A percentile compares a stretch with the other conserved stretches of the same genome.
phyloP scores from a whole-genome alignment of 2,888 invertebrate genomes.

The Agapostemon virescens region DNA sequence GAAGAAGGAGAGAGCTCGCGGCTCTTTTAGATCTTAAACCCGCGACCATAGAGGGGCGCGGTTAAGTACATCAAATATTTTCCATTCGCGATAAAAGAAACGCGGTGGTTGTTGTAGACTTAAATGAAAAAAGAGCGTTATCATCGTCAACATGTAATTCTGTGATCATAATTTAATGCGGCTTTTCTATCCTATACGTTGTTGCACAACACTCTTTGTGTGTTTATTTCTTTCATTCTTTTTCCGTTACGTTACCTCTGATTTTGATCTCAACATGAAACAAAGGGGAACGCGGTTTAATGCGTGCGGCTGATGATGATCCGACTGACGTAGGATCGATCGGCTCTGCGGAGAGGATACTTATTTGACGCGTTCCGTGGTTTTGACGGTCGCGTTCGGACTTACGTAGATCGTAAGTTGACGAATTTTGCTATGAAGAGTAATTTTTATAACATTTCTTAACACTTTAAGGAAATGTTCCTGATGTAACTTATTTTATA shows the following conservation, averaged over 20 bases:
- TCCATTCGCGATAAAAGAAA: conserved; percentile 34
- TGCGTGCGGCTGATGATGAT: not conserved
- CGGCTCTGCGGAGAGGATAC: conserved; percentile 28
- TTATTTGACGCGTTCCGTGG: conserved; percentile 45
- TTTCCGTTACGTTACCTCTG: conserved; percentile 14
- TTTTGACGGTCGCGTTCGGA: conserved; percentile 27
- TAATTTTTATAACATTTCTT: conserved; percentile 44
- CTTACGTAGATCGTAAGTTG: conserved; percentile 61
- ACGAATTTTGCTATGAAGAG: conserved; percentile 39
- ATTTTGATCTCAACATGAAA: conserved; percentile 53
- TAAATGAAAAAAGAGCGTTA: conserved; percentile 26
- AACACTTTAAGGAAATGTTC: conserved; percentile 51
- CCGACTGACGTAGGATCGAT: not conserved
- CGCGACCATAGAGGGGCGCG: conserved; percentile 16
- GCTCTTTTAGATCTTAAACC: conserved; percentile 41
- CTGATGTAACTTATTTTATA: conserved; percentile 53
- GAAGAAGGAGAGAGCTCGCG: not conserved
- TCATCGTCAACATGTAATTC: conserved; percentile 38
- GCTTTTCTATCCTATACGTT: conserved; percentile 19
- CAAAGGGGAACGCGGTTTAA: conserved; percentile 38
- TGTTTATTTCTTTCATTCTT: no score
- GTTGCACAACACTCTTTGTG: conserved; percentile 60
- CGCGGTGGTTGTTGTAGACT: conserved; percentile 28
- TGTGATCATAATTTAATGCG: conserved; percentile 42
- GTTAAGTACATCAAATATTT: conserved; percentile 31